Base-by-base conservation (phyloP, 2,888 invertebrate genomes). In the Notodonta ziczac region DNA sequence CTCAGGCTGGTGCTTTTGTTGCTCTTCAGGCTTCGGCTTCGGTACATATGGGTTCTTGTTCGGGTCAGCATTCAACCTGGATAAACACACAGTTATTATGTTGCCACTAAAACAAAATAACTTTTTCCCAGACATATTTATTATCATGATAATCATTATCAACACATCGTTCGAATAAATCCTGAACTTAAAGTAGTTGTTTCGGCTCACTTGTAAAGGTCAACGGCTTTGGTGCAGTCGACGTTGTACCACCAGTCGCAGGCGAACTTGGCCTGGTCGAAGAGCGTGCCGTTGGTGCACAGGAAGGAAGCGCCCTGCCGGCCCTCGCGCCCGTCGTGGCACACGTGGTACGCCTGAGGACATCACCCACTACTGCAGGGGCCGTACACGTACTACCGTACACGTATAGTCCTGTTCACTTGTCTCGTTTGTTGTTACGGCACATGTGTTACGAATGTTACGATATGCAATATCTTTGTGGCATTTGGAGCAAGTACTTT, bases 241-340 rank as follows among this genome's bases (percentile, higher is more conserved):
- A 97, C 97, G 83, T 98, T 98, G 94, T 97, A 97, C 98, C 98
- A 98, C 97, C 97, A 98, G 84, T 98, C 98, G 76, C 98, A 98
- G 3, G 97, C 95, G 77, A 98, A 98, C 82, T 97, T 96, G 67
- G 96, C 95, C 81, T 98, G 98, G 88, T 97, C 97, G 88, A 98
- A 98, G 64, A 98, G 92, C 0, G 98, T 98, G 1, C 98, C 98
- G 78, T 98, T 97, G 58, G 97, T 96, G 88, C 98, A 98, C 5
- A 98, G 95, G 89, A 98, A 97, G 0, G 96, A 95, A 0, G 97
- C 97, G 0, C 97, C 97, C 78, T 97, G 97, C 76, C 97, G 95
- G 0, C 97, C 97, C 81, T 97, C 97, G 12, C 97, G 95, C 0
- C 97, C 97, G 77, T 97, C 97, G 81, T 98, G 97, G 78, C 98